Conservation (phyloP, 1,140 invertebrate species). For the Heliothis subflexa region DNA sequence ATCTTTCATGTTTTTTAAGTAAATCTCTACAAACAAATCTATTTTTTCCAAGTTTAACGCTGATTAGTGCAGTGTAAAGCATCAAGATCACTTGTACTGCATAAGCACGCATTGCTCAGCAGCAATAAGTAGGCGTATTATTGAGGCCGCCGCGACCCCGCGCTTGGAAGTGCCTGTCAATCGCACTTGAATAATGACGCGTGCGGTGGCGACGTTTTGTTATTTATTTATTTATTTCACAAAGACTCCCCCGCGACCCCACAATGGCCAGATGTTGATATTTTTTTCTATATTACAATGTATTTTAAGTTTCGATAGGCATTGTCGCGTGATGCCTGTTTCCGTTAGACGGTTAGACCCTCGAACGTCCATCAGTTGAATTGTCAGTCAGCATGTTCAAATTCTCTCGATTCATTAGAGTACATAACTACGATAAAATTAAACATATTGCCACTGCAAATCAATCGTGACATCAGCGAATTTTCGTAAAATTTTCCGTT, state of each 20-base stretch:
- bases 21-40: no score
- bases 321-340: constrained; percentile 60
- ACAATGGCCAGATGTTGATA: constrained; percentile 83
- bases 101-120: constrained; percentile 53
- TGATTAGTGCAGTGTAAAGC: constrained; percentile 15
- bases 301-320: constrained; percentile 69
- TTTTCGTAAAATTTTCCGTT: no score
- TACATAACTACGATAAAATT: neutral
- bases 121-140: constrained; percentile 84
- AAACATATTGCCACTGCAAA: neutral
- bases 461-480: no score
- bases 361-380: constrained; percentile 40
- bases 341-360: constrained; percentile 64
- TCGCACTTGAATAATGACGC: constrained; percentile 81
- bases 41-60: neutral
- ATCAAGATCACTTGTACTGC: constrained; percentile 33
- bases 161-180: constrained; percentile 82
- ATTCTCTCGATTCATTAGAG: constrained; percentile 33
- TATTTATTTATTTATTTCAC: constrained; percentile 81
- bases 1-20: no score
- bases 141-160: constrained; percentile 62
- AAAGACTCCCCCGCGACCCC: constrained; percentile 74
- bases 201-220: constrained; percentile 71
- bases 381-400: constrained; percentile 39
- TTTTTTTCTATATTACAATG: constrained; percentile 80